These are phyloP conservation scores for Doryteuthis pealeii DNA, from an alignment of 1,140 invertebrate genomes.

Conservation along the genomic window DNA sequence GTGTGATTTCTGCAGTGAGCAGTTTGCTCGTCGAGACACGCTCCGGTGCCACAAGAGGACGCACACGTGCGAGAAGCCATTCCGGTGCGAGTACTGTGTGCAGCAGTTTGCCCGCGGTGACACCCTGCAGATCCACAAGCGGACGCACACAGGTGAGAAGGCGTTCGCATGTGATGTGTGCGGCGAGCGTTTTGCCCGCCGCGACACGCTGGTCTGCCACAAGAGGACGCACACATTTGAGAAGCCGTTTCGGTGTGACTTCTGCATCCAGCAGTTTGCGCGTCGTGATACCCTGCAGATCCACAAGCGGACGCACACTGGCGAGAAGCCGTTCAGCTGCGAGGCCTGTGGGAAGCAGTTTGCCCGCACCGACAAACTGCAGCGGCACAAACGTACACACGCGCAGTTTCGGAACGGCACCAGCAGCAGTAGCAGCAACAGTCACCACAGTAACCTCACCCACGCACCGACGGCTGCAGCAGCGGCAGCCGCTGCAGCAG, in stretches of 20 bases:
- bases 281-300: background rate
- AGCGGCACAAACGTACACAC: slow-evolving; percentile 22
- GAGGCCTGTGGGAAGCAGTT: slow-evolving; percentile 49
- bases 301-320: slow-evolving; percentile 41
- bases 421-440: background rate
- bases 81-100: slow-evolving; percentile 84
- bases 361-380: slow-evolving; percentile 19
- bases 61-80: slow-evolving; percentile 67
- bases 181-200: slow-evolving; percentile 70
- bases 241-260: background rate
- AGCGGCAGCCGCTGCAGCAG: background rate
- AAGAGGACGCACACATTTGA: slow-evolving; percentile 1
- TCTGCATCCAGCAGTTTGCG: background rate
- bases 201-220: slow-evolving; percentile 61
- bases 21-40: slow-evolving; percentile 89
- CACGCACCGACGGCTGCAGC: background rate
- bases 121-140: slow-evolving; percentile 70
- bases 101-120: slow-evolving; percentile 79
- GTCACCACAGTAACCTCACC: background rate
- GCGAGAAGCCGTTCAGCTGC: slow-evolving; percentile 47
- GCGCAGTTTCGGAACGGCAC: background rate
- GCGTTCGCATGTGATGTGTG: slow-evolving; percentile 71
- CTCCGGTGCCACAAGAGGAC: slow-evolving; percentile 65
- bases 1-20: slow-evolving; percentile 61
- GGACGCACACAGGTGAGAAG: slow-evolving; percentile 72